These are phyloP conservation scores for Muschampia plurimacula DNA, from an alignment of 2,888 invertebrate genomes.

Conservation along the genomic window DNA sequence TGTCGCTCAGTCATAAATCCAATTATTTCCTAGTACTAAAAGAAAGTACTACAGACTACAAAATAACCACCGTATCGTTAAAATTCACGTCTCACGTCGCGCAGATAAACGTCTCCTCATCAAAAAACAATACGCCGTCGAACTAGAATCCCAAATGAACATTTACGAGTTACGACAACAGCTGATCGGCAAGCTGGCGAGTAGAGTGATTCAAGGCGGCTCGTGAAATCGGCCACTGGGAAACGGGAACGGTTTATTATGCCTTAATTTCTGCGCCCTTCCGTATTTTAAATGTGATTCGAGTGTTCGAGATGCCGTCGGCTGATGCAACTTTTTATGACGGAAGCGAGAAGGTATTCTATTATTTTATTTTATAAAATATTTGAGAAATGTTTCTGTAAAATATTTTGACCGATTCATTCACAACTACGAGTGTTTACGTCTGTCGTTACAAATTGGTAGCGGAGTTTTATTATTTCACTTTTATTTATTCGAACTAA, in stretches of 20 bases:
- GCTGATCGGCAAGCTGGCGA: constrained; percentile 21
- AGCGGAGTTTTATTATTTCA: background rate
- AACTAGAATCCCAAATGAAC: constrained; percentile 38
- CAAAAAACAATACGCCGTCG: constrained; percentile 34
- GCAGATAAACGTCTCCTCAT: constrained; percentile 33
- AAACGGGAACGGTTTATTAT: constrained; percentile 3
- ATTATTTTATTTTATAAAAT: constrained; percentile 4
- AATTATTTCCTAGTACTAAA: background rate
- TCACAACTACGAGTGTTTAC: constrained; percentile 5
- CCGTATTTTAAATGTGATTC: constrained; percentile 8
- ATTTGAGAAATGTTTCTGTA: background rate
- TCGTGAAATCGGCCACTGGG: constrained; percentile 26
- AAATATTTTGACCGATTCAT: constrained; percentile 12
- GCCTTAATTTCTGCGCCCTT: constrained; percentile 18
- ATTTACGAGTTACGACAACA: constrained; percentile 32
- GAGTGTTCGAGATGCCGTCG: background rate
- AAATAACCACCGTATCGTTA: constrained; percentile 6
- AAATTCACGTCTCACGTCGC: constrained; percentile 30
- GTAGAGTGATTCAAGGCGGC: background rate
- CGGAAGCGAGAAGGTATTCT: background rate
- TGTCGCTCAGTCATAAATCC: background rate
- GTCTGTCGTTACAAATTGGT: background rate
- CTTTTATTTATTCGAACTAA: constrained; percentile 3
- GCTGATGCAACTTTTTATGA: constrained; percentile 4
- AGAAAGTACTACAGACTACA: constrained; percentile 10